A percentile compares a stretch with the other conserved stretches of the same genome.
Evolutionary conservation across 1,140 invertebrate species (phyloP).

Genomic region (Brachionus paranguensis): DNA sequence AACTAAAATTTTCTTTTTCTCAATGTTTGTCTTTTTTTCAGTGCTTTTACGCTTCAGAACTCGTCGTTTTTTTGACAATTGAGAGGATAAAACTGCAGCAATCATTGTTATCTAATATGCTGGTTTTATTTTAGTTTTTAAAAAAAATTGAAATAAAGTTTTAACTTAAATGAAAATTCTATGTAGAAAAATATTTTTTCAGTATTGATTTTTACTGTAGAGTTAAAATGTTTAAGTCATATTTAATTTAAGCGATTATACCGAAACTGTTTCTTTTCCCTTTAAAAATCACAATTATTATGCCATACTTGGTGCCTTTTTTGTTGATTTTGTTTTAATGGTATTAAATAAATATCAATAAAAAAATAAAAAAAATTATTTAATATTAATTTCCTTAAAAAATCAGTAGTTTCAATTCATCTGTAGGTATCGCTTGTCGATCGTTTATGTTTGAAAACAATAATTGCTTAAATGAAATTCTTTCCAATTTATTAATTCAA

Average conservation of each 20-base stretch:
- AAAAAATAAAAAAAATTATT: not conserved
- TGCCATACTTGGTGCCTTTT: not conserved
- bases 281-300: not conserved
- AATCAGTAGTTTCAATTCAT: not conserved
- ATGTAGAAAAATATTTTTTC: not conserved
- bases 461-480: too few species aligned
- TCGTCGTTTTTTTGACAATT: not conserved
- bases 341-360: not conserved
- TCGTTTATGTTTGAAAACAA: not conserved
- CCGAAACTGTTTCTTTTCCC: not conserved
- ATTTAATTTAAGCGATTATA: not conserved
- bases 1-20: not conserved
- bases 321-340: not conserved
- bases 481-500: not conserved
- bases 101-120: not conserved
- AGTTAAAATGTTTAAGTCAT: not conserved
- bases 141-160: not conserved
- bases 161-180: not conserved
- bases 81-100: not conserved
- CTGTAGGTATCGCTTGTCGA: not conserved
- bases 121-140: not conserved
- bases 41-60: not conserved
- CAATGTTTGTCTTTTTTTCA: not conserved
- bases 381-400: not conserved
- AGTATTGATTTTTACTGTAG: conserved; percentile 23